Evolutionary conservation across 64 coral and sea anemone genomes (phyloP).

Genomic region (Stichodactyla helianthus): DNA sequence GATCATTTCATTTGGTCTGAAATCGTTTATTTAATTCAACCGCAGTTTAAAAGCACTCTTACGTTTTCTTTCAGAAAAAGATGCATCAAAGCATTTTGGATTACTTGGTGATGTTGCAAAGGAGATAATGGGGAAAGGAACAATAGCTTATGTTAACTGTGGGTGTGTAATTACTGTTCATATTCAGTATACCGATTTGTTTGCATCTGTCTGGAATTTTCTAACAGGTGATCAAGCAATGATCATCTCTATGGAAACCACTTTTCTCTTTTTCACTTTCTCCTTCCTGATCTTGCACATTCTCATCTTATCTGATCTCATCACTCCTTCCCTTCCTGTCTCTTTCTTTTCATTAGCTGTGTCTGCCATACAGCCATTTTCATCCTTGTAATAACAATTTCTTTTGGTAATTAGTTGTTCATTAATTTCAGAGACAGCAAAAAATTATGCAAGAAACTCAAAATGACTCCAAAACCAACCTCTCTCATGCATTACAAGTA

Average conservation of each 20-base stretch:
- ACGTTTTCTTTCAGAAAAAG: constrained; percentile 54
- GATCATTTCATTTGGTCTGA: neutral
- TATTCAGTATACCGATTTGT: neutral
- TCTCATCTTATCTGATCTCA: too few species aligned
- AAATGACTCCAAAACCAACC: constrained; percentile 67
- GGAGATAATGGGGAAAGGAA: constrained; percentile 85
- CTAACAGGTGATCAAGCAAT: neutral
- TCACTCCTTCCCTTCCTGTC: too few species aligned
- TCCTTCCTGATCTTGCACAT: neutral
- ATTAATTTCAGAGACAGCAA: constrained; percentile 66
- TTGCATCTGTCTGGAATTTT: neutral
- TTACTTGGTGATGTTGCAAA: constrained; percentile 67
- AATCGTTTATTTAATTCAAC: neutral
- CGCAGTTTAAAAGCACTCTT: neutral
- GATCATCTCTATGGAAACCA: neutral
- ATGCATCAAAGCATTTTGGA: constrained; percentile 66
- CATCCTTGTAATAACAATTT: neutral
- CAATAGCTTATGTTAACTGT: constrained; percentile 90
- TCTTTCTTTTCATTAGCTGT: too few species aligned
- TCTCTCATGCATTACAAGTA: constrained; percentile 97
- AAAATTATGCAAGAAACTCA: constrained; percentile 98
- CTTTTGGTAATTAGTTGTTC: neutral
- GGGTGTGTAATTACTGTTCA: constrained; percentile 56
- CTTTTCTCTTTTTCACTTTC: neutral
- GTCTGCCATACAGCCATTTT: too few species aligned